Percentiles rank a stretch among this genome's conserved stretches.
phyloP scores from a whole-genome alignment of 2,113 vertebrate genomes.

The Procapra przewalskii region DNA sequence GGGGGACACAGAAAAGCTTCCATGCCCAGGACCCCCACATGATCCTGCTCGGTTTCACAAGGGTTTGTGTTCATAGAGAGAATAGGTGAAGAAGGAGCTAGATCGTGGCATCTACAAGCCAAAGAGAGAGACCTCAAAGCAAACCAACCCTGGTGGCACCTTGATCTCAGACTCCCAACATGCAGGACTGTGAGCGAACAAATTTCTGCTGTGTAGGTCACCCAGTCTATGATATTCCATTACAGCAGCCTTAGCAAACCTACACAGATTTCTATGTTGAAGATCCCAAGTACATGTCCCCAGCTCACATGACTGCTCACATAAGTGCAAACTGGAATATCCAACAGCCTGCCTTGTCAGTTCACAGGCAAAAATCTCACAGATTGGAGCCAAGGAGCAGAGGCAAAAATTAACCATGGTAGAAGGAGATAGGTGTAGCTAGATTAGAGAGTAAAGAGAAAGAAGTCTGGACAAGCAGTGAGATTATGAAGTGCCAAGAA shows the following conservation, averaged over 20 bases:
- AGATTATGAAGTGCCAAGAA: accelerated
- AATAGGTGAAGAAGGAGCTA: not conserved
- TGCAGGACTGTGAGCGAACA: not conserved
- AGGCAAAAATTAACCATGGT: not conserved
- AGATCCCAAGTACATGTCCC: not conserved
- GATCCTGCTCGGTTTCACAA: not conserved
- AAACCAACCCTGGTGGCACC: no score
- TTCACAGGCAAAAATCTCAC: not conserved
- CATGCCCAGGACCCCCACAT: not conserved
- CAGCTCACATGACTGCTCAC: not conserved
- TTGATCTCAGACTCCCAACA: not conserved
- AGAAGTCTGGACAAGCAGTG: no score
- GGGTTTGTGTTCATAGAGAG: not conserved
- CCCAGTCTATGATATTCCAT: not conserved
- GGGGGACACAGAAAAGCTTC: not conserved
- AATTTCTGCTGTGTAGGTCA: not conserved
- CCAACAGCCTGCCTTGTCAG: no score
- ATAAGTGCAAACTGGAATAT: not conserved
- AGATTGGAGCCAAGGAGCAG: not conserved
- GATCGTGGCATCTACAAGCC: not conserved
- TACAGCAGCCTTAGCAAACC: not conserved
- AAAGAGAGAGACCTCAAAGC: not conserved
- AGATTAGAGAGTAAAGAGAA: accelerated
- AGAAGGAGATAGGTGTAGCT: accelerated
- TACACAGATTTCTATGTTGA: not conserved